Base-by-base conservation (phyloP, 2,113 vertebrate species). In the Erythrocercus mccallii region DNA sequence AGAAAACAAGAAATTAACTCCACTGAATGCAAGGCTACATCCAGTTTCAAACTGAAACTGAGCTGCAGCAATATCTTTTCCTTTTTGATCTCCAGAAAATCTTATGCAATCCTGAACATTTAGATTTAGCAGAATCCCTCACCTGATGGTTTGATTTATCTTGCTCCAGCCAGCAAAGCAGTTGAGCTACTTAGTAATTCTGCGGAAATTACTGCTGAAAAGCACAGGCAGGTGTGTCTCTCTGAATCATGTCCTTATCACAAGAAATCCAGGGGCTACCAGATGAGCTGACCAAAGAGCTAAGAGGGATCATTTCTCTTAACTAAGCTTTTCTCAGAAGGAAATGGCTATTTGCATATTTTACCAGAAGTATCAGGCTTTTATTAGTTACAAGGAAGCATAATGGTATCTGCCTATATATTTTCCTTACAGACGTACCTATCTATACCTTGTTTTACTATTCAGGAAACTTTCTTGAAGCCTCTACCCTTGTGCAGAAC, bases 71-170 rank as follows among this genome's bases (percentile, higher is more conserved):
- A 6, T 18, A 30, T 54, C 12, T 37, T 16, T 35, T n/a, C n/a
- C n/a, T n/a, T n/a, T n/a, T n/a, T n/a, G n/a, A n/a, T 56, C 27
- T 47, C 31, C 20, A 47, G 56, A 74, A 70, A 86, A 37, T 68
- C 50, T 87, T 61, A 88, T 45, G 38, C 76, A 78, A 62, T 83
- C 48, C 47, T 35, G 47, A 90, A 62, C 79, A 91, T 87, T 90
- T 54, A 85, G 88, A 54, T 93, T 94, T 92, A 91, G 47, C 68
- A 90, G 56, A 84, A 83, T 83, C 47, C 28, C 20, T 91, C 68
- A 86, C 38, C 68, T 81, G 71, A 81, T 83, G 60, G 62, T 78
- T 88, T 84, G 79, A 88, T 93, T 93, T 94, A 57, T 86, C 88
- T 88, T 81, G 10, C 47, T 70, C 0, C 0, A 82, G 45, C 42